These are phyloP conservation scores for Encarsia formosa DNA, from an alignment of 2,888 invertebrate species.

Conservation along the genomic window DNA sequence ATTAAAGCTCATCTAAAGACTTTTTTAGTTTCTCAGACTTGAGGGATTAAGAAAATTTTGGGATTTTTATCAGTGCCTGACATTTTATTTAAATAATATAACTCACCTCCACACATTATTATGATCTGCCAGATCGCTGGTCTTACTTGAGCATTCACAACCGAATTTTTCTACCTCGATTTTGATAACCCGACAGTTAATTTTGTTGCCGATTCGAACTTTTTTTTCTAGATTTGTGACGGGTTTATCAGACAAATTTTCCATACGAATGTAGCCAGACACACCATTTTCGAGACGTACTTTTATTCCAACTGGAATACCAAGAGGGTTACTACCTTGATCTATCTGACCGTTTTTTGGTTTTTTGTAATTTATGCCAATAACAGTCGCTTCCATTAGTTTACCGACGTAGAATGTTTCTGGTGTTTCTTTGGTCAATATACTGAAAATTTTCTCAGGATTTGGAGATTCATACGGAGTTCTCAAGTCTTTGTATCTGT, in stretches of 20 bases:
- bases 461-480: constrained; percentile 73
- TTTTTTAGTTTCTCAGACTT: too few species aligned
- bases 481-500: constrained; percentile 87
- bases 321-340: constrained; percentile 97
- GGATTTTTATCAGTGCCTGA: too few species aligned
- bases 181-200: constrained; percentile 87
- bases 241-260: constrained; percentile 88
- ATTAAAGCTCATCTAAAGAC: too few species aligned
- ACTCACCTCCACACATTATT: constrained; percentile 81
- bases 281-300: constrained; percentile 87
- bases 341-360: constrained; percentile 92
- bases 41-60: too few species aligned
- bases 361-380: constrained; percentile 81
- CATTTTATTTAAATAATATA: too few species aligned
- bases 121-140: constrained; percentile 86
- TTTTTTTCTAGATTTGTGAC: constrained; percentile 91
- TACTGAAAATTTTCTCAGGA: constrained; percentile 86
- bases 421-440: constrained; percentile 93
- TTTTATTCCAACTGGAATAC: constrained; percentile 89
- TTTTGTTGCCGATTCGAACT: constrained; percentile 77
- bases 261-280: constrained; percentile 89
- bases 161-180: constrained; percentile 93
- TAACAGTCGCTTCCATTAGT: constrained; percentile 77
- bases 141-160: constrained; percentile 88
- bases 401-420: constrained; percentile 88